Base-by-base conservation (phyloP, 2,113 vertebrate genomes). In the Corynorhinus townsendii region DNA sequence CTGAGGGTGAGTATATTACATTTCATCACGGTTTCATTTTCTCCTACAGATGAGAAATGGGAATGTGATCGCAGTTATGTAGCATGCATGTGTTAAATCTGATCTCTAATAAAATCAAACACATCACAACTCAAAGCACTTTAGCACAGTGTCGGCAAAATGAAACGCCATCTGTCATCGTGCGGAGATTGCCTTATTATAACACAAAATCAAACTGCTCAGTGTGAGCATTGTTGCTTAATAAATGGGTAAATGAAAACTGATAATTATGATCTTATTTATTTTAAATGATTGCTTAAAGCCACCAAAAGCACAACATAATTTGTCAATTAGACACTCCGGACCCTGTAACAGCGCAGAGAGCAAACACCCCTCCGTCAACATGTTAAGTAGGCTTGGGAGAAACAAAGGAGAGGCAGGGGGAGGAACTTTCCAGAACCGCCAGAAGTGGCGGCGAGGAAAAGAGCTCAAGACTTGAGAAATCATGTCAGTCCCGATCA, bases 1-100 rank as follows among this genome's bases (percentile, higher is more conserved):
- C 99, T 99, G 99, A 99, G 99, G 99, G 99, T 98, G 99, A 99
- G 99, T 99, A 99, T 99, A 99, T 99, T 99, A 99, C 99, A 99
- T 99, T 99, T 99, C 99, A 99, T 99, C 99, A 99, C 99, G 99
- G 99, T 99, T 99, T 99, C 99, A 99, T 99, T 99, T 99, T 99
- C 99, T 99, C 98, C 98, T 98, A 98, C 99, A 99, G 99, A 99
- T 99, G 99, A 99, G 99, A 99, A 99, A 99, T 99, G 99, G 99
- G 99, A 99, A 99, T 99, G 99, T 98, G 98, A 99, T 98, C 98
- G 99, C 99, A 98, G 99, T 99, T 99, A 99, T 99, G 99, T 99
- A 98, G 99, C 99, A 99, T 99, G 99, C 99, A 99, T 99, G 99
- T 99, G 99, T 99, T 99, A 99, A 99, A 99, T 99, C 99, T 99